phyloP scores from a whole-genome alignment of 64 coral and sea anemone species.

The Anthopleura sola region DNA sequence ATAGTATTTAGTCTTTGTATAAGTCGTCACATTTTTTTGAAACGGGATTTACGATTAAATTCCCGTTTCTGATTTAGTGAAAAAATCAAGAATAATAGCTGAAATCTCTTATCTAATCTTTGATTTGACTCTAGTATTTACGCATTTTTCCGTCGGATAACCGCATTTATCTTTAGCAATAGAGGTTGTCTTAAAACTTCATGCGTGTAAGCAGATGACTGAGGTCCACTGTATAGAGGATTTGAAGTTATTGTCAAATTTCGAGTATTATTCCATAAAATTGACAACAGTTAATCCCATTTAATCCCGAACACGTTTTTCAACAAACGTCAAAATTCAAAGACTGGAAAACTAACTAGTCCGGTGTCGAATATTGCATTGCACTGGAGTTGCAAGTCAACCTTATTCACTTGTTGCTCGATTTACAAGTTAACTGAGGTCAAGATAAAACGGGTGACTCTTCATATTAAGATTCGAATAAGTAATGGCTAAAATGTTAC shows the following conservation, averaged over 20 bases:
- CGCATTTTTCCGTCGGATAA: not conserved
- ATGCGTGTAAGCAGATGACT: not conserved
- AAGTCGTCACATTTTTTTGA: not conserved
- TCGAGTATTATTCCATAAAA: not conserved
- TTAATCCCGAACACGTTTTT: slow-evolving; percentile 28
- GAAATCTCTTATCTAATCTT: not conserved
- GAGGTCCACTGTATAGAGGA: not conserved
- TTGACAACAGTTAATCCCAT: not conserved
- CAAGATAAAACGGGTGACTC: not conserved
- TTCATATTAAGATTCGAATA: no score
- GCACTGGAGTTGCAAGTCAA: no score
- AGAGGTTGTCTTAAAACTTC: not conserved
- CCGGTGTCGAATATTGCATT: not conserved
- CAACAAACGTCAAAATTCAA: not conserved
- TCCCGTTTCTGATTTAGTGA: no score
- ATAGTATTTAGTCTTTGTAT: no score
- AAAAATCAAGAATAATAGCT: no score
- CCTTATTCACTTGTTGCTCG: not conserved
- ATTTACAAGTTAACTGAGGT: not conserved
- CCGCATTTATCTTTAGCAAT: not conserved
- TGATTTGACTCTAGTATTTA: not conserved
- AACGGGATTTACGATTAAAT: not conserved
- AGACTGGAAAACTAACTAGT: not conserved
- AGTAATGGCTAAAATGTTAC: not conserved
- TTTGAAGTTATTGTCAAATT: not conserved